Evolutionary conservation across 2,888 invertebrate genomes (phyloP).

Genomic region (Seira sanloemensis): DNA sequence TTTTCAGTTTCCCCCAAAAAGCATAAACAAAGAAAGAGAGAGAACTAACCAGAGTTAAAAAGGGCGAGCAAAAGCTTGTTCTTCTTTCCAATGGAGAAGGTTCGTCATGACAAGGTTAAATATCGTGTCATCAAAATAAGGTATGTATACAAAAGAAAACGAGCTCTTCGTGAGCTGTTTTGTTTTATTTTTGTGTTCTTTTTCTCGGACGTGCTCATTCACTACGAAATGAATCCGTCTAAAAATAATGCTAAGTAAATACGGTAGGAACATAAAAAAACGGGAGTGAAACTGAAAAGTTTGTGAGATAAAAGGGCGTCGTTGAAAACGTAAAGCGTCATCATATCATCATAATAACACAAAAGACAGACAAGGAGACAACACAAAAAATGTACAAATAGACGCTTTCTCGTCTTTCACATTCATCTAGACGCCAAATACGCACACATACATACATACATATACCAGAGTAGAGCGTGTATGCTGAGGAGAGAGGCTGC

Average conservation of each 20-base stretch:
- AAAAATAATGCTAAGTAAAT: slow-evolving; percentile 4
- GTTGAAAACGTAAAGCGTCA: slow-evolving; percentile 1
- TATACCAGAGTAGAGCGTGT: too few species aligned
- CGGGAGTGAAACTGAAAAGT: background rate
- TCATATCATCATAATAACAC: slow-evolving; percentile 26
- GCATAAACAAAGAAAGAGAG: slow-evolving; percentile 29
- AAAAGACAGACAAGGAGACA: slow-evolving; percentile 37
- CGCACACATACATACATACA: background rate
- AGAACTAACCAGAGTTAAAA: background rate
- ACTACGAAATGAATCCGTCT: background rate
- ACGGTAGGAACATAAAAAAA: background rate
- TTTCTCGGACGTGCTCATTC: background rate
- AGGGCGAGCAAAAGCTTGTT: slow-evolving; percentile 7
- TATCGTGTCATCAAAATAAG: slow-evolving; percentile 43
- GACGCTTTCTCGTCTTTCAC: slow-evolving; percentile 14
- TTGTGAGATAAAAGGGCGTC: slow-evolving; percentile 4
- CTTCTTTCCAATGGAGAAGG: background rate
- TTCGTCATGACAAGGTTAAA: slow-evolving; percentile 40
- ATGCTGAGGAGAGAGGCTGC: too few species aligned
- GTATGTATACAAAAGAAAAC: background rate
- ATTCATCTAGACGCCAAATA: slow-evolving; percentile 13
- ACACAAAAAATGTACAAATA: slow-evolving; percentile 21
- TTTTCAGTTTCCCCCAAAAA: slow-evolving; percentile 33
- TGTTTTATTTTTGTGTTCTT: background rate
- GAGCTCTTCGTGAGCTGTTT: background rate